Percentiles rank a stretch among this genome's conserved stretches.
Evolutionary conservation across 2,888 invertebrate genomes (phyloP).

Genomic region (Napeogenes inachia): DNA sequence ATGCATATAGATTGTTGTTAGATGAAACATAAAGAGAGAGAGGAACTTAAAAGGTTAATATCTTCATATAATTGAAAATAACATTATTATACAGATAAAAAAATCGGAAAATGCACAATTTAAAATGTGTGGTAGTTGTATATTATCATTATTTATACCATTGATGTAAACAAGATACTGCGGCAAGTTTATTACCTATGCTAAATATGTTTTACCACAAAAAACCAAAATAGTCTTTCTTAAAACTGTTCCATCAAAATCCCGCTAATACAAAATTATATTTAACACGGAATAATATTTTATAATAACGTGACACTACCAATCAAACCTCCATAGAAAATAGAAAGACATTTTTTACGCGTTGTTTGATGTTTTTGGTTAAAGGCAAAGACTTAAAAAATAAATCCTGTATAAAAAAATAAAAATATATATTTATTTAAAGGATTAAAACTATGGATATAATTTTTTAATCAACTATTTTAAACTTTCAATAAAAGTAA

Average conservation of each 20-base stretch:
- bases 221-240: not conserved
- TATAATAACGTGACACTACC: slow-evolving; percentile 30
- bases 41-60: too few species aligned
- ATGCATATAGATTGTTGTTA: too few species aligned
- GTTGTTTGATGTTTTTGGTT: slow-evolving; percentile 4
- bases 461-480: too few species aligned
- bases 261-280: slow-evolving; percentile 1
- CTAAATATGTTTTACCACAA: not conserved
- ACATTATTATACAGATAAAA: too few species aligned
- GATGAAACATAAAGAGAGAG: too few species aligned
- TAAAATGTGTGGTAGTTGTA: slow-evolving; percentile 5
- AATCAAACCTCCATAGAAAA: slow-evolving; percentile 21
- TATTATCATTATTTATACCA: slow-evolving; percentile 6
- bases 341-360: slow-evolving; percentile 8
- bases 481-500: too few species aligned
- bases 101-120: not conserved
- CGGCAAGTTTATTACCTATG: not conserved
- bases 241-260: not conserved
- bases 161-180: slow-evolving; percentile 2
- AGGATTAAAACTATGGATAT: not conserved
- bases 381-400: not conserved
- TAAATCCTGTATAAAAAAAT: not conserved
- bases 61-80: too few species aligned
- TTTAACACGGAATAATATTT: slow-evolving; percentile 16
- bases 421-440: not conserved